Conservation (phyloP, 1,140 invertebrate genomes). For the Sesamia nonagrioides region DNA sequence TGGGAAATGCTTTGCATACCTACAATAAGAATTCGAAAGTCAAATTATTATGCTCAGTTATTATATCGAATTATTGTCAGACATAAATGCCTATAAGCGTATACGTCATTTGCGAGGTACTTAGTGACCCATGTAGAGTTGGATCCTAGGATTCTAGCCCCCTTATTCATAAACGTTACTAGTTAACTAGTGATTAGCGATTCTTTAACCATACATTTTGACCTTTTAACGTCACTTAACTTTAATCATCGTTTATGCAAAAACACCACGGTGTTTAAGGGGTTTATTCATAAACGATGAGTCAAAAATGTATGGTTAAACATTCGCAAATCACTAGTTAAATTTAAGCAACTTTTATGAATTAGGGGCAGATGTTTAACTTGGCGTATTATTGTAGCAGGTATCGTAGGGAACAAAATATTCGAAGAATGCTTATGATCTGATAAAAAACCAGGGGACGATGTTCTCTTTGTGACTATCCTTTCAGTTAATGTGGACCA, state of each 20-base stretch:
- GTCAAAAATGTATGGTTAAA: too few species aligned
- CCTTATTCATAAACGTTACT: too few species aligned
- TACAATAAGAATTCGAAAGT: conserved; percentile 31
- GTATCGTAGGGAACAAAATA: conserved; percentile 38
- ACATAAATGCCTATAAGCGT: conserved; percentile 64
- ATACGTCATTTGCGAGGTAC: conserved; percentile 63
- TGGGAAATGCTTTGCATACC: conserved; percentile 46
- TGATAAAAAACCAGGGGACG: neutral
- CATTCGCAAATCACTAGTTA: too few species aligned
- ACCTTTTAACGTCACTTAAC: too few species aligned
- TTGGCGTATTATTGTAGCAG: conserved; percentile 15
- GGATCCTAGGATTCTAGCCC: conserved; percentile 40
- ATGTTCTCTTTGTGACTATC: neutral
- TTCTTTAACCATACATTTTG: too few species aligned
- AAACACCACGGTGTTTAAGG: too few species aligned
- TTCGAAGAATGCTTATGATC: conserved; percentile 46
- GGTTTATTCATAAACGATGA: too few species aligned
- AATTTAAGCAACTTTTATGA: too few species aligned
- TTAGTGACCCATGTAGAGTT: conserved; percentile 46
- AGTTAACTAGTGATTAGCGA: too few species aligned
- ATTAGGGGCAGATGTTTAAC: neutral
- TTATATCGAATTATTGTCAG: conserved; percentile 58
- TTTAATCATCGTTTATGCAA: too few species aligned
- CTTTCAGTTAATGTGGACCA: conserved; percentile 32
- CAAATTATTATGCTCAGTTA: conserved; percentile 61